These are phyloP conservation scores for Meganola albula DNA, from an alignment of 2,888 invertebrate genomes.

Conservation along the genomic window DNA sequence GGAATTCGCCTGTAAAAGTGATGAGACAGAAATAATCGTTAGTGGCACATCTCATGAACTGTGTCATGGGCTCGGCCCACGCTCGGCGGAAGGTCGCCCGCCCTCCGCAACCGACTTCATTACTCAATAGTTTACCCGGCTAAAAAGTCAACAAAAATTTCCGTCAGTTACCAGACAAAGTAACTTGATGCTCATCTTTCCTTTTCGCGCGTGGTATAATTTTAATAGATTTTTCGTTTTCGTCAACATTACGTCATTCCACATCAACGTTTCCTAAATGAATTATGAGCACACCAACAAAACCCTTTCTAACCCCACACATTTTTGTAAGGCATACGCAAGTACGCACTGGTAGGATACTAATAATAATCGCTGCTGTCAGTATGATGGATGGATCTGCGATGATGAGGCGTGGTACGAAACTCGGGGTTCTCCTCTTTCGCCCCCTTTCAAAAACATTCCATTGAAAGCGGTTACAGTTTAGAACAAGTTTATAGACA, in stretches of 20 bases:
- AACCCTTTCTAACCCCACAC: slow-evolving; percentile 37
- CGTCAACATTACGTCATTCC: background rate
- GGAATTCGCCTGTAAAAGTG: slow-evolving; percentile 41
- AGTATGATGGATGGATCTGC: slow-evolving; percentile 58
- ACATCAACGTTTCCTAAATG: slow-evolving; percentile 24
- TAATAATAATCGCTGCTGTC: slow-evolving; percentile 65
- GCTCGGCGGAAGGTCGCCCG: slow-evolving; percentile 63
- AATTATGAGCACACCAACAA: slow-evolving; percentile 33
- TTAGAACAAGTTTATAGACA: slow-evolving; percentile 23
- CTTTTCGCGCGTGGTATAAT: background rate
- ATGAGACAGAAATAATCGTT: slow-evolving; percentile 64
- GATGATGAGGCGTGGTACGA: slow-evolving; percentile 56
- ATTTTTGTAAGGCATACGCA: slow-evolving; percentile 44
- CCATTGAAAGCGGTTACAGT: slow-evolving; percentile 32
- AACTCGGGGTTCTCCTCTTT: slow-evolving; percentile 21
- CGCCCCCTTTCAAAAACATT: slow-evolving; percentile 29
- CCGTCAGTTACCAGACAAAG: slow-evolving; percentile 23
- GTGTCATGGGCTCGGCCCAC: slow-evolving; percentile 75
- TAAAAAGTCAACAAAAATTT: slow-evolving; percentile 30
- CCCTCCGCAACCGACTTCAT: slow-evolving; percentile 47
- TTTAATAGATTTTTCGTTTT: background rate
- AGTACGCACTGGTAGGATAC: slow-evolving; percentile 41
- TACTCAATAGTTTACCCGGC: slow-evolving; percentile 45
- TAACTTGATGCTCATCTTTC: background rate
- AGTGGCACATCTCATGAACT: slow-evolving; percentile 59